These are phyloP conservation scores for Halichondria panicea DNA, from an alignment of 37 sponge, comb jelly and placozoan species.

Conservation along the genomic window DNA sequence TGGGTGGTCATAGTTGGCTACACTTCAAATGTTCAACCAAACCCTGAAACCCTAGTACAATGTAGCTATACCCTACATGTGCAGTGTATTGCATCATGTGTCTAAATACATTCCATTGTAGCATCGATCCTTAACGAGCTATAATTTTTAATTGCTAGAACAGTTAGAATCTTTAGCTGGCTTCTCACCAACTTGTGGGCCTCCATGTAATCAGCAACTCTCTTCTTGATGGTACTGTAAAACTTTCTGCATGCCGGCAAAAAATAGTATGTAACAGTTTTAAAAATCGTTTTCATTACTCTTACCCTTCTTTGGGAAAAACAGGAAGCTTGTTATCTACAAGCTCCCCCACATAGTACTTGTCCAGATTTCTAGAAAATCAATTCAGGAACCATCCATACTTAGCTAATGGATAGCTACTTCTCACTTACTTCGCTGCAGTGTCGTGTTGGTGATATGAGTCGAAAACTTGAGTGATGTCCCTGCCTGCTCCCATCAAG, in stretches of 20 bases:
- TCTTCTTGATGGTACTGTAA: slow-evolving; percentile 65
- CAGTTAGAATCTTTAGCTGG: not conserved
- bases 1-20: too few relatives aligned
- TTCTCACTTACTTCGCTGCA: slow-evolving; percentile 57
- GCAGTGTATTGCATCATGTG: too few relatives aligned
- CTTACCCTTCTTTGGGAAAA: not conserved
- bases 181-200: slow-evolving; percentile 72
- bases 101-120: too few relatives aligned
- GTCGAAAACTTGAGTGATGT: slow-evolving; percentile 73
- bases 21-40: too few relatives aligned
- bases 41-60: not conserved
- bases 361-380: not conserved
- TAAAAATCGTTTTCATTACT: not conserved
- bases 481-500: slow-evolving; percentile 73
- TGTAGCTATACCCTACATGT: not conserved
- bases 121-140: too few relatives aligned
- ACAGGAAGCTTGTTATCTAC: not conserved
- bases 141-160: not conserved
- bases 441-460: slow-evolving; percentile 59
- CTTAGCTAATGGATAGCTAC: not conserved
- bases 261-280: not conserved
- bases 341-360: not conserved
- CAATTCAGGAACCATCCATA: not conserved
- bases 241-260: slow-evolving; percentile 47
- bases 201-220: slow-evolving; percentile 74